These are phyloP conservation scores for Halictus rubicundus DNA, from an alignment of 1,140 invertebrate species.

Conservation along the genomic window DNA sequence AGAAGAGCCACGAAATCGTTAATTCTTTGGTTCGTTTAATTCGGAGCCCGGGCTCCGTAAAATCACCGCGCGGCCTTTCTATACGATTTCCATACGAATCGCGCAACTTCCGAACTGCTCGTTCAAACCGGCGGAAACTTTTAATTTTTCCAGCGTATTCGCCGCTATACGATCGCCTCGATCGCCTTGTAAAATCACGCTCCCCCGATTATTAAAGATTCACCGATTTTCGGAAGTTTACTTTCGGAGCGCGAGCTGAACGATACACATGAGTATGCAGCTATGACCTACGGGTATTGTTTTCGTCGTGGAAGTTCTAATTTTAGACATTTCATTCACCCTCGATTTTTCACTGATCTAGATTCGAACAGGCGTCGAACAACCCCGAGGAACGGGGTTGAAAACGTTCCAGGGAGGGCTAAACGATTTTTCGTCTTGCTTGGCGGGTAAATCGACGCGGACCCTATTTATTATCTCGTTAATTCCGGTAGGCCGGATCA, in stretches of 20 bases:
- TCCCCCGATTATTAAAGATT: not conserved
- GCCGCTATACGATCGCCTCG: not conserved
- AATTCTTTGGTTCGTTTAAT: slow-evolving; percentile 17
- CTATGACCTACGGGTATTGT: no score
- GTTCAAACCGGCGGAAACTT: not conserved
- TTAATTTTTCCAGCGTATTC: slow-evolving; percentile 10
- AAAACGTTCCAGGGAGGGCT: not conserved
- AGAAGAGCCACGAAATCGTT: not conserved
- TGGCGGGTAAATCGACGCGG: slow-evolving; percentile 15
- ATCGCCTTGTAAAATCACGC: not conserved
- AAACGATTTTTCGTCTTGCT: not conserved
- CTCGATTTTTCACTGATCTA: no score
- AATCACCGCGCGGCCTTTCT: not conserved
- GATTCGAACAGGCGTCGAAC: no score
- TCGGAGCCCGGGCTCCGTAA: not conserved
- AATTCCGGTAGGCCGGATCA: slow-evolving; percentile 38
- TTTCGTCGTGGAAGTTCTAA: no score
- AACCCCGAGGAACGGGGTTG: not conserved
- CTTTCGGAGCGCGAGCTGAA: no score
- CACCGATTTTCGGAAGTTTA: no score
- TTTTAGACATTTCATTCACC: no score
- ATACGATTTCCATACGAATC: slow-evolving; percentile 13
- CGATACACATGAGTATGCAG: no score
- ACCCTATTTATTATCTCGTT: slow-evolving; percentile 55
- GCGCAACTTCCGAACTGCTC: slow-evolving; percentile 2